Percentiles rank a stretch among this genome's conserved stretches.
Conservation (phyloP, 1,140 invertebrate species). For the Scaptodrosophila lebanonensis region DNA sequence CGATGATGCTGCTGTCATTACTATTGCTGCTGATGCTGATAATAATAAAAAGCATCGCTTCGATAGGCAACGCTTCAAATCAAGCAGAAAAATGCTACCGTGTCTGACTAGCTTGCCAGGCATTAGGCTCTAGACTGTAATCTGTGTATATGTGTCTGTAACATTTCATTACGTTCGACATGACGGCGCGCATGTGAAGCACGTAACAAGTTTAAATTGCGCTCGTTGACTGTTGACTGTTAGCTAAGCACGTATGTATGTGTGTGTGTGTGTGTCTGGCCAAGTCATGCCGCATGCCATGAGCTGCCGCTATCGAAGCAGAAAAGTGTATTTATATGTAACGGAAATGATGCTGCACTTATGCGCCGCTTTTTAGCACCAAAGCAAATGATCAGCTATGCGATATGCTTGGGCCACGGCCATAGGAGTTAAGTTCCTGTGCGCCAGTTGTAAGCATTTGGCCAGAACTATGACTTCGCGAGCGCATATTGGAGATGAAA, state of each 20-base stretch:
- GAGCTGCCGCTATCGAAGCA: constrained; percentile 51
- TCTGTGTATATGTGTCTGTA: constrained; percentile 25
- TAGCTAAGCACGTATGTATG: neutral
- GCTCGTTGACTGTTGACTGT: constrained; percentile 74
- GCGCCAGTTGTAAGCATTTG: too few species aligned
- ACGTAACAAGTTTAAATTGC: constrained; percentile 76
- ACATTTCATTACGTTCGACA: constrained; percentile 69
- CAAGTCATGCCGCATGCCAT: constrained; percentile 55
- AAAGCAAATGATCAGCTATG: constrained; percentile 27
- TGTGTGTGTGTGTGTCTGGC: constrained; percentile 26
- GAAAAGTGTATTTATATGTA: constrained; percentile 75
- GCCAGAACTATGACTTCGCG: too few species aligned
- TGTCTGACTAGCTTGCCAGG: constrained; percentile 56
- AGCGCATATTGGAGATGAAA: too few species aligned
- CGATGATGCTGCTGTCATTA: constrained; percentile 40
- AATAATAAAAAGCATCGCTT: constrained; percentile 67
- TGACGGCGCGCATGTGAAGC: constrained; percentile 54
- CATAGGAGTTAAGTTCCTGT: too few species aligned
- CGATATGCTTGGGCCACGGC: constrained; percentile 20
- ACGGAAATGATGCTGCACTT: constrained; percentile 74
- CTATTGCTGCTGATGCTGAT: constrained; percentile 31
- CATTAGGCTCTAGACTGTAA: neutral
- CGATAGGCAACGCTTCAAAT: constrained; percentile 63
- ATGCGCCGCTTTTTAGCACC: constrained; percentile 42
- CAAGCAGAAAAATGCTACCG: constrained; percentile 71